phyloP scores from a whole-genome alignment of 2,888 invertebrate genomes.

The Drosophila mercatorum region DNA sequence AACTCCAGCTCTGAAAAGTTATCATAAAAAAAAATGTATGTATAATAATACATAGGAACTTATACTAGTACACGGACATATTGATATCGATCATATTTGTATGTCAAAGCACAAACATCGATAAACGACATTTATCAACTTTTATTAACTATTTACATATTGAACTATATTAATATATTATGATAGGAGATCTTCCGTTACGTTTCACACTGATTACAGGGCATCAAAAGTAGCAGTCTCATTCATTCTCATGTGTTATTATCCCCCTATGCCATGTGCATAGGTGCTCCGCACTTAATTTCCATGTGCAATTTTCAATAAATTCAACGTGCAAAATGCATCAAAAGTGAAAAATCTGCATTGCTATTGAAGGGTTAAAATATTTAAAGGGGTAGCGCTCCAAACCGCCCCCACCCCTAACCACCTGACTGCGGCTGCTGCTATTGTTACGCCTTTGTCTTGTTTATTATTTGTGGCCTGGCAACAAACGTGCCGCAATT shows the following conservation, averaged over 20 bases:
- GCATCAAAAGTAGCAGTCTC: constrained; percentile 30
- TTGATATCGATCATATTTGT: neutral
- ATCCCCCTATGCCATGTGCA: neutral
- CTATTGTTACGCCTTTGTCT: constrained; percentile 69
- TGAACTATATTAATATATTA: neutral
- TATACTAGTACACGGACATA: too few species aligned
- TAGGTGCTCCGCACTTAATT: constrained; percentile 26
- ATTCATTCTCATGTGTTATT: constrained; percentile 15
- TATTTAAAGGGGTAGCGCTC: constrained; percentile 25
- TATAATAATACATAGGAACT: neutral
- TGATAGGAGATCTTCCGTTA: neutral
- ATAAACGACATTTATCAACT: neutral
- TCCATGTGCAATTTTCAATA: constrained; percentile 56
- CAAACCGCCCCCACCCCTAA: neutral
- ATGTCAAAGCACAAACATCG: neutral
- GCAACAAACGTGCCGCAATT: constrained; percentile 68
- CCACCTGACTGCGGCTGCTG: neutral
- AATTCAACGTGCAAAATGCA: constrained; percentile 53
- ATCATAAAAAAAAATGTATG: neutral
- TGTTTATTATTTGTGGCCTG: constrained; percentile 75
- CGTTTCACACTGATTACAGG: neutral
- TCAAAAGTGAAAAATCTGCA: constrained; percentile 59
- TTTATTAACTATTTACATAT: neutral
- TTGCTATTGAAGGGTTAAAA: constrained; percentile 73
- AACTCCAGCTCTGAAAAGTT: too few species aligned